Conservation (phyloP, 1,140 invertebrate genomes). For the Atopsyche davidsoni region DNA sequence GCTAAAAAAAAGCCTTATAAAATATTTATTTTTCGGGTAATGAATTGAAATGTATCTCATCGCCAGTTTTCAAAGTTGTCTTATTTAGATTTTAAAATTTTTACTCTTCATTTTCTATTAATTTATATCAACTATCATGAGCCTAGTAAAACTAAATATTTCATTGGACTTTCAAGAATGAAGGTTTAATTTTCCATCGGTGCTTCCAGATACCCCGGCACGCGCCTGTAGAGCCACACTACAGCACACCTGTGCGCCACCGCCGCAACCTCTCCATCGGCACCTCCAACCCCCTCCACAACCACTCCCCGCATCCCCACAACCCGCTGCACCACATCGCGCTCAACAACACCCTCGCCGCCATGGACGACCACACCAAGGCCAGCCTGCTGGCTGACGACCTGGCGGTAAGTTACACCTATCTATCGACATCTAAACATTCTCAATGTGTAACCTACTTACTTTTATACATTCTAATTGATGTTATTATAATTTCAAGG, state of each 20-base stretch:
- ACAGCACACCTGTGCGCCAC: constrained; percentile 49
- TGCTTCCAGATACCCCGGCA: constrained; percentile 39
- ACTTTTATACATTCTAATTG: constrained; percentile 1
- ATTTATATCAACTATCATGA: no score
- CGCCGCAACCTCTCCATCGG: constrained; percentile 54
- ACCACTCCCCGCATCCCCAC: constrained; percentile 31
- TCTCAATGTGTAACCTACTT: neutral
- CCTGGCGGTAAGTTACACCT: constrained; percentile 37
- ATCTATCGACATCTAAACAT: neutral
- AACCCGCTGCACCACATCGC: constrained; percentile 31
- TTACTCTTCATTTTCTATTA: no score
- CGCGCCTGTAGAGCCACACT: constrained; percentile 42
- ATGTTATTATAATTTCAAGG: constrained; percentile 33
- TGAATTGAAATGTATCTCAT: no score
- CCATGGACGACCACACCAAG: constrained; percentile 46
- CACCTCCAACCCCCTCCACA: constrained; percentile 41
- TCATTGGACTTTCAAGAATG: no score
- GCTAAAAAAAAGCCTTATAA: no score
- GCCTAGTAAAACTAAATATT: no score
- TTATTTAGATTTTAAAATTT: no score
- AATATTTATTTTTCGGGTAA: no score
- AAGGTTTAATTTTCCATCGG: no score
- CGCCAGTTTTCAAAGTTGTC: no score
- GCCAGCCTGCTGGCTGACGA: constrained; percentile 47
- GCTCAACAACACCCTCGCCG: constrained; percentile 38